Conservation (phyloP, 2,113 vertebrate genomes). For the Trematocara macrostoma region DNA sequence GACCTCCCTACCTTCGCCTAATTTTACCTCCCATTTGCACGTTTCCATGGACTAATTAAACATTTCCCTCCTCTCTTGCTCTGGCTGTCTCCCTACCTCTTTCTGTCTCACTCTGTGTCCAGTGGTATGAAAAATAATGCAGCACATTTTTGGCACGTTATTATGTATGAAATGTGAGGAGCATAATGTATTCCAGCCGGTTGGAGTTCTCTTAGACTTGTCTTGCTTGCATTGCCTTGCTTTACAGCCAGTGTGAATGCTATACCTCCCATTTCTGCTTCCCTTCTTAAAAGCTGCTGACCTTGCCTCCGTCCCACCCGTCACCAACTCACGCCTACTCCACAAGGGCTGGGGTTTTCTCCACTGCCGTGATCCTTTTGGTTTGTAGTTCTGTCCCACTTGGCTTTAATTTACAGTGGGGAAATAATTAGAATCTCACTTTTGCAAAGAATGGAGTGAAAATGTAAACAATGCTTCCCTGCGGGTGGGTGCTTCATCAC, state of each 20-base stretch:
- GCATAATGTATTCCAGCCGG: conserved; percentile 60
- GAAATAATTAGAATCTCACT: conserved; percentile 99
- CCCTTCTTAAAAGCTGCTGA: conserved; percentile 39
- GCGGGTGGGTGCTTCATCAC: conserved; percentile 99
- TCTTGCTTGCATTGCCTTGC: background rate
- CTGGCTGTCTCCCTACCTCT: background rate
- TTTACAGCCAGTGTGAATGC: background rate
- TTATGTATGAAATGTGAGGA: conserved; percentile 68
- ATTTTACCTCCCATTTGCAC: conserved; percentile 69
- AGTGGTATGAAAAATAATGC: conserved; percentile 68
- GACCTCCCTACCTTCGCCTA: conserved; percentile 52
- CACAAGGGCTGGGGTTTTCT: conserved; percentile 6
- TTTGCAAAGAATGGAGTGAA: conserved; percentile 97
- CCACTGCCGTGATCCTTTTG: conserved; percentile 61
- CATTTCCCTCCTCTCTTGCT: conserved; percentile 17
- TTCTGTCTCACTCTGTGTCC: conserved; percentile 17
- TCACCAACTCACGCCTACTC: background rate
- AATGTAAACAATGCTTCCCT: conserved; percentile 99
- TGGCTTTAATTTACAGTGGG: conserved; percentile 99
- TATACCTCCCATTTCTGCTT: background rate
- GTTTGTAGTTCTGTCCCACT: conserved; percentile 82
- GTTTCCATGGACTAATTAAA: conserved; percentile 67
- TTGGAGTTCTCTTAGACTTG: conserved; percentile 50
- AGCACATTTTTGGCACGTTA: conserved; percentile 66
- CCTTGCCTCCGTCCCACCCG: conserved; percentile 15